phyloP scores from a whole-genome alignment of 1,140 invertebrate genomes.

The Marisa cornuarietis region DNA sequence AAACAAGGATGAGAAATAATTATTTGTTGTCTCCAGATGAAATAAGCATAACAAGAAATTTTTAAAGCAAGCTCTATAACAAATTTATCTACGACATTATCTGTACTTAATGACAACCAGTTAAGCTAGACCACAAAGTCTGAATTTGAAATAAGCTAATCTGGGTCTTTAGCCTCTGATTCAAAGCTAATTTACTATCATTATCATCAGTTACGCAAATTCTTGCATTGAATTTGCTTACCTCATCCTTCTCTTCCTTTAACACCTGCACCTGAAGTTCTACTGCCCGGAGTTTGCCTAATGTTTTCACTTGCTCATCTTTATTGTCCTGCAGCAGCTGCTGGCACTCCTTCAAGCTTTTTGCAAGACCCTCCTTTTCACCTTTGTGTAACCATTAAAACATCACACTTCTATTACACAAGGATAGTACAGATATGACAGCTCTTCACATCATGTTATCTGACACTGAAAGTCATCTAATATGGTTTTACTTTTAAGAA shows the following conservation, averaged over 20 bases:
- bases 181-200: background rate
- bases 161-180: background rate
- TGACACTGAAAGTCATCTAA: too few relatives aligned
- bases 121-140: background rate
- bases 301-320: conserved; percentile 42
- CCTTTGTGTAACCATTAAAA: conserved; percentile 30
- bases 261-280: conserved; percentile 50
- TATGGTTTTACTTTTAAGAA: too few relatives aligned
- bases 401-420: too few relatives aligned
- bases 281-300: conserved; percentile 38
- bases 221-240: conserved; percentile 21
- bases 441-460: too few relatives aligned
- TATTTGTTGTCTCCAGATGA: too few relatives aligned
- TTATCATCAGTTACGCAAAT: background rate
- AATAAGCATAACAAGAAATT: background rate
- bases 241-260: conserved; percentile 56
- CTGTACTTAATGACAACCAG: background rate
- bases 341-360: conserved; percentile 49
- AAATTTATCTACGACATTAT: background rate
- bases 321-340: conserved; percentile 47
- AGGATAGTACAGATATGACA: too few relatives aligned
- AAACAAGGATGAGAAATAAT: too few relatives aligned
- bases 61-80: background rate
- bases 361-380: conserved; percentile 48
- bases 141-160: background rate